A percentile compares a stretch with the other conserved stretches of the same genome.
Evolutionary conservation across 2,888 invertebrate genomes (phyloP).

Genomic region (Eupeodes latifasciatus): DNA sequence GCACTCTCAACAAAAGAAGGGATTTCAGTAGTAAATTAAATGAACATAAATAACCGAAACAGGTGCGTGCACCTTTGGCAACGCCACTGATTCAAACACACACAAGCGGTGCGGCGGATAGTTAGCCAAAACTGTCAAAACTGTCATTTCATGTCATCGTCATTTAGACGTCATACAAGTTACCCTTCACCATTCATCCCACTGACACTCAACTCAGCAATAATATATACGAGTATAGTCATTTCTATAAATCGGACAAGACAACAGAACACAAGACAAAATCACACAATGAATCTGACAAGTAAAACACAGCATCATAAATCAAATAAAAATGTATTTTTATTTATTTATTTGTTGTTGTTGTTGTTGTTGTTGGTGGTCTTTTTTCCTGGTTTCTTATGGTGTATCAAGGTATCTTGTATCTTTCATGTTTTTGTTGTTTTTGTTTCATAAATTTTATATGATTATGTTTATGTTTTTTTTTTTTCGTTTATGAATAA

Average conservation of each 20-base stretch:
- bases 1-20: conserved; percentile 32
- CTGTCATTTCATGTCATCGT: conserved; percentile 75
- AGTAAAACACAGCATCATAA: conserved; percentile 75
- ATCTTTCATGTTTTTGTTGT: conserved; percentile 44
- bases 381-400: not conserved
- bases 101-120: conserved; percentile 25
- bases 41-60: conserved; percentile 9
- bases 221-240: no score
- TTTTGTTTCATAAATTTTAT: conserved; percentile 36
- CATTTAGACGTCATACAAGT: conserved; percentile 54
- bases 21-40: not conserved
- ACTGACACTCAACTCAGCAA: conserved; percentile 43
- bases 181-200: conserved; percentile 41
- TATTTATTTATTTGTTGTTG: conserved; percentile 8
- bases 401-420: conserved; percentile 39
- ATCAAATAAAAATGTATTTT: conserved; percentile 64
- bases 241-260: conserved; percentile 20
- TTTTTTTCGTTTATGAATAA: conserved; percentile 60
- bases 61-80: conserved; percentile 57
- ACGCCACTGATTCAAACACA: conserved; percentile 43
- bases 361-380: not conserved
- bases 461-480: conserved; percentile 36
- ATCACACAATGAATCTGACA: conserved; percentile 73
- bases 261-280: conserved; percentile 48
- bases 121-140: conserved; percentile 75